Conservation (phyloP, 2,797 vertebrate species). For the Pseudotriccus pelzelni region DNA sequence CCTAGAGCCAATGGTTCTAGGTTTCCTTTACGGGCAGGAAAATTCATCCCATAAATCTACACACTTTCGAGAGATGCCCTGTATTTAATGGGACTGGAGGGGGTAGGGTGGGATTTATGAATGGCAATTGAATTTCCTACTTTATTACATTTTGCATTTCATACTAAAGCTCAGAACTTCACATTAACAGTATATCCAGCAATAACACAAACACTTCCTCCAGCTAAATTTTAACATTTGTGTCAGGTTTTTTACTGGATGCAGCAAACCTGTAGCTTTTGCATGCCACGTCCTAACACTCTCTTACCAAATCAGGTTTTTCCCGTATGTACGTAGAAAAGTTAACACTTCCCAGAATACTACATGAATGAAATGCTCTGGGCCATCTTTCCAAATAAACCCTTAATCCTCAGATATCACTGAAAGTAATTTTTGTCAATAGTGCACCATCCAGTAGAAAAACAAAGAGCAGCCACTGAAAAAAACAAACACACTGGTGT, state of each 20-base stretch:
- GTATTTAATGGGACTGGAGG: background rate
- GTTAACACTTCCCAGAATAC: conserved; percentile 4
- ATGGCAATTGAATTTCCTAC: background rate
- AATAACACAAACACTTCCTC: background rate
- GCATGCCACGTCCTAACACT: background rate
- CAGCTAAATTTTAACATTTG: background rate
- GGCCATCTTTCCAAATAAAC: conserved; percentile 39
- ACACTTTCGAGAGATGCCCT: background rate
- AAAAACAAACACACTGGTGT: background rate
- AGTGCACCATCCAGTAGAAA: background rate
- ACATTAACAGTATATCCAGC: background rate
- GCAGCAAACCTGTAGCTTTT: background rate
- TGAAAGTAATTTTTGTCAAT: background rate
- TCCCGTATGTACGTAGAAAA: background rate
- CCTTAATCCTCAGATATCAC: conserved; percentile 16
- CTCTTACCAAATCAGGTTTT: conserved; percentile 29
- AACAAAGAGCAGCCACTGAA: background rate
- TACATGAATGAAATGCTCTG: background rate
- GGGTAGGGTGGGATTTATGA: background rate
- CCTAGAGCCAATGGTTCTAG: background rate
- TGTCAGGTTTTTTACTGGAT: background rate
- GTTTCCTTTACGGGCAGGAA: background rate
- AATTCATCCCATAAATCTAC: background rate
- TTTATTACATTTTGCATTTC: background rate
- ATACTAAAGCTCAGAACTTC: background rate